Base-by-base conservation (phyloP, 2,888 invertebrate genomes). In the Lochmaea capreae region DNA sequence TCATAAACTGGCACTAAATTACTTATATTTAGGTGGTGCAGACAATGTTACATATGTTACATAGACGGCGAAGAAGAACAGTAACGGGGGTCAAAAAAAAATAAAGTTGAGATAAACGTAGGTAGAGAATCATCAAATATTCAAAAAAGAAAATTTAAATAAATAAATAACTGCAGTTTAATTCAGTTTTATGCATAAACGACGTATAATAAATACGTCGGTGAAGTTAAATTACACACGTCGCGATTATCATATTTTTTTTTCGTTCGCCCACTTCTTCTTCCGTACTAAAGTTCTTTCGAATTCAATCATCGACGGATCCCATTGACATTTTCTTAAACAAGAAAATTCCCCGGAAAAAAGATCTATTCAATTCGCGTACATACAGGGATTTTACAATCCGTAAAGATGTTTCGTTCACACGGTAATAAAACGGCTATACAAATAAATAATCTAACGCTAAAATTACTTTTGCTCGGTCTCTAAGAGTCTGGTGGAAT, bases 1-100 rank as follows among this genome's bases (percentile, higher is more conserved):
- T 82, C 85, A 82, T 86, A 85, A 86, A 85, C 81, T 80, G 78
- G 81, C 81, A 81, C 82, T 83, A 84, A 80, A 81, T 81, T 80
- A 82, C 80, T 82, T 83, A 83, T 81, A 81, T 82, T 81, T 77
- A 78, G 82, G 68, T 74, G 72, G 67, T 39, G 65, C 76, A 75
- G 73, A 78, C 75, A 75, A 74, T 76, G 78, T 76, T 76, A 72
- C 72, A 57, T 72, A 49, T 66, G 65, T 43, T 2, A 10, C 62
- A 63, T 63, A 43, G 62, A 43, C 62, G 62, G 39, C 18, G 42
- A 12, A 16, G 9, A n/a, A n/a, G n/a, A n/a, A n/a, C n/a, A n/a
- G n/a, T n/a, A n/a, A n/a, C n/a, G n/a, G 4, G 14, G 49, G 5
- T 4, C 11, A 14, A 14, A 14, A 49, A 4, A n/a, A n/a, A 49